Conservation (phyloP, 2,888 invertebrate species). For the Rhorus exstirpatorius region DNA sequence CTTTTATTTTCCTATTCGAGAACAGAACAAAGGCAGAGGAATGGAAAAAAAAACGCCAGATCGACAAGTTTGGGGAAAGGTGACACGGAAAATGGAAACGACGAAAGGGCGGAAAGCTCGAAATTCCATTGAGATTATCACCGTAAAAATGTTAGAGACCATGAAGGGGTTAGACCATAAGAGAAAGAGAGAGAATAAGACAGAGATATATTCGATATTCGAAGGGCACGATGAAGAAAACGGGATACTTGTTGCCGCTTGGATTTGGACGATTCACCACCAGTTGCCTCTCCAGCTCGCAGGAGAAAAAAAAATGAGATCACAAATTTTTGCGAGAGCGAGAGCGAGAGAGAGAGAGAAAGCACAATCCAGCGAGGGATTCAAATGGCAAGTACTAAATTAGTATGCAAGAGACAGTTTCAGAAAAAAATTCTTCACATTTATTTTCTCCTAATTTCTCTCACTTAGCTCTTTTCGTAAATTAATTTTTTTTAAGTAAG, state of each 20-base stretch:
- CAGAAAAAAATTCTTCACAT: no score
- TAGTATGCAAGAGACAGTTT: neutral
- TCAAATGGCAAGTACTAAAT: neutral
- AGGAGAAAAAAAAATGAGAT: slow-evolving; percentile 27
- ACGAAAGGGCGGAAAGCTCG: slow-evolving; percentile 39
- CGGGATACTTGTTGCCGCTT: slow-evolving; percentile 57
- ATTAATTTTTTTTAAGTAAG: no score
- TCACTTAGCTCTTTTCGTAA: no score
- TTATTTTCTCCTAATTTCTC: no score
- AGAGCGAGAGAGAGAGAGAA: no score
- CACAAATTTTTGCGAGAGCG: slow-evolving; percentile 1
- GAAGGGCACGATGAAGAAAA: slow-evolving; percentile 55
- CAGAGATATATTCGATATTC: slow-evolving; percentile 43
- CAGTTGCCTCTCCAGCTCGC: slow-evolving; percentile 44
- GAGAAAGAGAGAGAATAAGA: slow-evolving; percentile 7
- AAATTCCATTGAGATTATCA: slow-evolving; percentile 53
- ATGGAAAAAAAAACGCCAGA: neutral
- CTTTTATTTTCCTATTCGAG: neutral
- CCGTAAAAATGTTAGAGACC: slow-evolving; percentile 50
- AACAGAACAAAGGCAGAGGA: neutral
- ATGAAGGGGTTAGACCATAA: slow-evolving; percentile 20
- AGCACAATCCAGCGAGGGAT: slow-evolving; percentile 1
- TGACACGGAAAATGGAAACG: slow-evolving; percentile 3
- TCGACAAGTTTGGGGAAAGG: neutral
- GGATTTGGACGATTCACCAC: slow-evolving; percentile 50